Conservation (phyloP, 2,113 vertebrate genomes). For the Sylvietta virens region DNA sequence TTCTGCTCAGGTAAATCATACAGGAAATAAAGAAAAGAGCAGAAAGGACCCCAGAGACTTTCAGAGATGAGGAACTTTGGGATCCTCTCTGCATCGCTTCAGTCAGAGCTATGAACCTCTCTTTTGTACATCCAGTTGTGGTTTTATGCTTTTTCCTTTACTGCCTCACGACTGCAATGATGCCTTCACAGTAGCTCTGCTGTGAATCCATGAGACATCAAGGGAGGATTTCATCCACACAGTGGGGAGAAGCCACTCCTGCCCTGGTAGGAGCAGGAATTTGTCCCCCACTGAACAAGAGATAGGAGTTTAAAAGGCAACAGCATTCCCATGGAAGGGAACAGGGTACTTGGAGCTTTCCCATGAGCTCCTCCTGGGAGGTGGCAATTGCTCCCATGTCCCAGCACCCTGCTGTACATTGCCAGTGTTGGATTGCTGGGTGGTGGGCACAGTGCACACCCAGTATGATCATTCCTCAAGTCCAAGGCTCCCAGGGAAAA, state of each 20-base stretch:
- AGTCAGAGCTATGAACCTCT: neutral
- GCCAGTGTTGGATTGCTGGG: neutral
- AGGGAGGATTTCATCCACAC: neutral
- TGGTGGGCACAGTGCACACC: neutral
- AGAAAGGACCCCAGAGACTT: neutral
- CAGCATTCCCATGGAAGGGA: neutral
- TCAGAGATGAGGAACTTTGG: neutral
- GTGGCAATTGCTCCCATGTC: neutral
- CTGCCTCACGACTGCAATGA: neutral
- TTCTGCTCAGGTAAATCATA: neutral
- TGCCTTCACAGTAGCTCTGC: neutral
- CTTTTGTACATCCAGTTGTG: neutral
- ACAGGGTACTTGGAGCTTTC: neutral
- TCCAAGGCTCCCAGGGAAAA: neutral
- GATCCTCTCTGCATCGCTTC: neutral
- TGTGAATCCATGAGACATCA: neutral
- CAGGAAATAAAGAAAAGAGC: neutral
- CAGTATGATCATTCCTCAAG: neutral
- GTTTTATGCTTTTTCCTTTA: neutral
- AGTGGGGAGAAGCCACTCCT: neutral
- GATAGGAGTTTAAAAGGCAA: neutral
- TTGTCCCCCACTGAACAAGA: neutral
- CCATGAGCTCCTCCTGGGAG: neutral
- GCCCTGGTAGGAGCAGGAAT: neutral
- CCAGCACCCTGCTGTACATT: fast-evolving